phyloP scores from a whole-genome alignment of 2,888 invertebrate genomes.

The Sericinus montela region DNA sequence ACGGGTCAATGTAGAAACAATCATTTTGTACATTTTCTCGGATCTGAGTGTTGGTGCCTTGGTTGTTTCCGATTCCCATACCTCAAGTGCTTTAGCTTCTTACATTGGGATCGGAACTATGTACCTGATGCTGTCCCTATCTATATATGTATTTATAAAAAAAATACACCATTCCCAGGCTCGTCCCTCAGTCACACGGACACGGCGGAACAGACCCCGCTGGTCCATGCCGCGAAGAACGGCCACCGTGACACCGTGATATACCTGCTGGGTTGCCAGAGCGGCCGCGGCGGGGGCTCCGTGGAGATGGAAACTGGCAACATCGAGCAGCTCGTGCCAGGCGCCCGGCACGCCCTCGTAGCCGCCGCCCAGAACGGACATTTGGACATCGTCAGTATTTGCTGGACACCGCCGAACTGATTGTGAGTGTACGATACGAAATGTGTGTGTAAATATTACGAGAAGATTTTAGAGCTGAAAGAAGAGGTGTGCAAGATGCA shows the following conservation, averaged over 20 bases:
- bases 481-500: no score
- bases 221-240: constrained; percentile 94
- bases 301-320: constrained; percentile 58
- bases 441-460: no score
- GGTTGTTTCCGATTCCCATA: no score
- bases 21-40: no score
- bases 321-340: constrained; percentile 85
- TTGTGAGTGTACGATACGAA: constrained; percentile 85
- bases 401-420: constrained; percentile 90
- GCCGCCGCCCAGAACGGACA: constrained; percentile 94
- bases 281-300: constrained; percentile 83
- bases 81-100: no score
- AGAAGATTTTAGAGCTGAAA: no score
- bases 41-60: no score
- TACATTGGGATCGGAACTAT: no score
- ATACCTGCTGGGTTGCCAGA: constrained; percentile 88
- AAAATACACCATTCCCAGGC: constrained; percentile 50
- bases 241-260: constrained; percentile 93
- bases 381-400: constrained; percentile 92
- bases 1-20: no score
- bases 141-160: no score
- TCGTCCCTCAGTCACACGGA: constrained; percentile 88
- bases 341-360: constrained; percentile 92
- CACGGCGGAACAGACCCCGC: constrained; percentile 89
- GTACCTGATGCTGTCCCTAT: no score